Percentiles rank a stretch among this genome's conserved stretches.
Evolutionary conservation across 2,888 invertebrate genomes (phyloP).

Genomic region (Meiosimyza platycephala): DNA sequence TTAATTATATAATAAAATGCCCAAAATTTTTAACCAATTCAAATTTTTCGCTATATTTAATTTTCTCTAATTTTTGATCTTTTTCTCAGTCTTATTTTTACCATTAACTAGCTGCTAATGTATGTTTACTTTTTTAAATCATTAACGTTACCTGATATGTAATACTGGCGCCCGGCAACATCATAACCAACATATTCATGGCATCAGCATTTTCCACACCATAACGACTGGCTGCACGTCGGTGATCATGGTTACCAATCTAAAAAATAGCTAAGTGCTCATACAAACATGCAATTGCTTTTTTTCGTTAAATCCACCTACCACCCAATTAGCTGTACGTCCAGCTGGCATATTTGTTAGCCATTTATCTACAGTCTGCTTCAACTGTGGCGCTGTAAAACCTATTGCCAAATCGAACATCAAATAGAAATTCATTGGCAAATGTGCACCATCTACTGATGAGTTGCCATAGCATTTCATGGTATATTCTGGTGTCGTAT

Average conservation of each 20-base stretch:
- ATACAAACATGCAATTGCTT: background rate
- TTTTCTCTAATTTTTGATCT: too few species aligned
- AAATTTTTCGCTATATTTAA: too few species aligned
- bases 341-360: constrained; percentile 69
- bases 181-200: constrained; percentile 78
- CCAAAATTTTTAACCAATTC: too few species aligned
- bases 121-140: background rate
- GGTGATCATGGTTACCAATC: constrained; percentile 77
- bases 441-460: constrained; percentile 67
- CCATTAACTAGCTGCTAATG: too few species aligned
- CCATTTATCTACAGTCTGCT: constrained; percentile 69
- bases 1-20: too few species aligned
- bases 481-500: constrained; percentile 67
- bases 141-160: constrained; percentile 69
- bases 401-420: constrained; percentile 68
- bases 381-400: constrained; percentile 69
- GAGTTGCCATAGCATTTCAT: constrained; percentile 72
- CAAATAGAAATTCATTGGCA: constrained; percentile 76
- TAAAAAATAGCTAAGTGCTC: constrained; percentile 49
- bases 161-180: constrained; percentile 73
- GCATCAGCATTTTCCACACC: constrained; percentile 76
- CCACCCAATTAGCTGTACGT: constrained; percentile 73
- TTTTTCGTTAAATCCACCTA: constrained; percentile 56
- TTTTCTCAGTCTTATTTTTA: too few species aligned
- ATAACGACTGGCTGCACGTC: constrained; percentile 72